Percentiles rank a stretch among this genome's conserved stretches.
These are phyloP conservation scores for Neosilurus mollespiculum DNA, from an alignment of 2,797 vertebrate genomes.

Conservation along the genomic window DNA sequence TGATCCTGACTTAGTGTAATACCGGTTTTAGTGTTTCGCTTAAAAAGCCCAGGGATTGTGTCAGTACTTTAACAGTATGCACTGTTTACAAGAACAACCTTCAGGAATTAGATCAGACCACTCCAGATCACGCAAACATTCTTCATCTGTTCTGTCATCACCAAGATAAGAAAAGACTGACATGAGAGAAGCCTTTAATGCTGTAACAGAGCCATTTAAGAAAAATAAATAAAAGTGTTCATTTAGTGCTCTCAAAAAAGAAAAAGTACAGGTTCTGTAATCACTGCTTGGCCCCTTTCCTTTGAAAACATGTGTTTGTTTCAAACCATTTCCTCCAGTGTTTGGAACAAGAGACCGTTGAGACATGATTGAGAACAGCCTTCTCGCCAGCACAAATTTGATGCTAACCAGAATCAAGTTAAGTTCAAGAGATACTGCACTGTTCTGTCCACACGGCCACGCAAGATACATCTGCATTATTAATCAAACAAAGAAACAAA, in stretches of 20 bases:
- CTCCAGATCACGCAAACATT: slow-evolving; percentile 3
- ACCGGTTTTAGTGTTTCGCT: not conserved
- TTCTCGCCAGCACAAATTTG: slow-evolving; percentile 4
- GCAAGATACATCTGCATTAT: not conserved
- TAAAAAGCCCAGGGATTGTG: not conserved
- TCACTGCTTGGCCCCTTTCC: slow-evolving; percentile 28
- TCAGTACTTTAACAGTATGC: not conserved
- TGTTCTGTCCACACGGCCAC: not conserved
- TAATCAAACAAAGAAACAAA: not conserved
- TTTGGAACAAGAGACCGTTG: slow-evolving; percentile 28
- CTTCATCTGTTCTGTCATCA: slow-evolving; percentile 1
- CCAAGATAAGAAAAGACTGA: slow-evolving; percentile 14
- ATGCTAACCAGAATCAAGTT: slow-evolving; percentile 36
- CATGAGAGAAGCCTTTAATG: slow-evolving; percentile 24
- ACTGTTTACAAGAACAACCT: slow-evolving; percentile 8
- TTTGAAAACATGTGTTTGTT: slow-evolving; percentile 25
- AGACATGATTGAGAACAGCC: slow-evolving; percentile 21
- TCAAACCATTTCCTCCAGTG: slow-evolving; percentile 14
- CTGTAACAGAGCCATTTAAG: slow-evolving; percentile 10
- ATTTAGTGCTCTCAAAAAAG: slow-evolving; percentile 16
- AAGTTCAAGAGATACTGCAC: not conserved
- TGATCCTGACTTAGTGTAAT: not conserved
- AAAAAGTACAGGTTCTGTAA: slow-evolving; percentile 6
- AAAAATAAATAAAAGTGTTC: slow-evolving; percentile 16
- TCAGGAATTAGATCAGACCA: not conserved